Conservation (phyloP, 2,113 vertebrate genomes). For the Cyanoliseus patagonus region DNA sequence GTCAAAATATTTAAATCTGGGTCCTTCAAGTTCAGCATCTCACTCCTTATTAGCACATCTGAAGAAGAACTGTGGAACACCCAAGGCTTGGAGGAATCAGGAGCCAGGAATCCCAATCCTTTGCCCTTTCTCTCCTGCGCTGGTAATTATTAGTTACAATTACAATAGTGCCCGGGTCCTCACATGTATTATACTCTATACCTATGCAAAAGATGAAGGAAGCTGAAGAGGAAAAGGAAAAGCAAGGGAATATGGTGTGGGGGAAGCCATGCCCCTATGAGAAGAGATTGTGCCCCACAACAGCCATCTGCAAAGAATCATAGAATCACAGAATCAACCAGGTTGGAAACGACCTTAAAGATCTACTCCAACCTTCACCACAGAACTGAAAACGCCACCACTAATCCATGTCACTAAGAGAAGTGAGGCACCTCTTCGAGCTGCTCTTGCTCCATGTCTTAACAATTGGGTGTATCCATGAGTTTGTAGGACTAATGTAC, state of each 20-base stretch:
- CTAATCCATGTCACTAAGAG: not conserved
- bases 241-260: not conserved
- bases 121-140: not conserved
- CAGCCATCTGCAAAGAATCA: not conserved
- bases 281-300: accelerated
- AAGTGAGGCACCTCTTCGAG: not conserved
- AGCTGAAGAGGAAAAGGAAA: not conserved
- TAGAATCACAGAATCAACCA: too few relatives aligned
- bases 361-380: not conserved
- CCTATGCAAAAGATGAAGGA: not conserved
- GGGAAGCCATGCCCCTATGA: not conserved
- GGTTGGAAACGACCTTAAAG: not conserved
- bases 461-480: too few relatives aligned
- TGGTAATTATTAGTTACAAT: not conserved
- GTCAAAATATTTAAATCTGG: not conserved
- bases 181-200: accelerated
- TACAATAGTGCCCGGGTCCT: accelerated
- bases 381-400: not conserved
- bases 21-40: not conserved
- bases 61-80: not conserved
- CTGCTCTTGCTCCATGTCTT: accelerated
- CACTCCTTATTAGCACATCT: constrained; percentile 9
- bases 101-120: not conserved
- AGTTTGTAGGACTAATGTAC: not conserved
- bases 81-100: not conserved